Evolutionary conservation across 92 coral and sea anemone species (phyloP), one percentile per base, ranked within the genome.

Genomic region (Parazoanthus atlanticus): DNA sequence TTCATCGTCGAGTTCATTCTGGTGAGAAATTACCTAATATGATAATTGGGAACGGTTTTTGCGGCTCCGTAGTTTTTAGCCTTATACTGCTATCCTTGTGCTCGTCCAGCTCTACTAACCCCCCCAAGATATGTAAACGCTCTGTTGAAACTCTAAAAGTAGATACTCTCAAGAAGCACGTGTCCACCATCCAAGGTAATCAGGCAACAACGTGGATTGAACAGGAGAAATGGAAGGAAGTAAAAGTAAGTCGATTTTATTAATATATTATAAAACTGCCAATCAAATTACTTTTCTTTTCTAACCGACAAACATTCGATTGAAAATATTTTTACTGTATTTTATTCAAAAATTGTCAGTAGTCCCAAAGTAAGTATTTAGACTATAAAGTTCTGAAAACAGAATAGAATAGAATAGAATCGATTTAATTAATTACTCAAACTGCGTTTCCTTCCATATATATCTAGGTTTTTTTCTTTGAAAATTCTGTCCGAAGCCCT

Each of bases 171-270:
- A 76, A 76, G 80, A 76, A 76, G 26, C 80, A 76, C 80, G 80
- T 76, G 80, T 1, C 80, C 80, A 76, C 80, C 19, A 76, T 9
- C 80, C 80, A 76, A 76, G 80, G 80, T 76, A 54, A 36, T 23
- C 80, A 36, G 52, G 80, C 80, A 76, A 76, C 80, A 23, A 38
- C 80, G 46, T 76, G 80, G 80, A 76, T 76, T 76, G 80, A 76
- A 10, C 56, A 76, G 80, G 56, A 76, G 56, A 76, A 76, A 76
- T 76, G 80, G 80, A 76, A 76, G n/a, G 54, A 38, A 76, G 56
- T 76, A 54, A 76, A 76, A 76, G 80, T 76, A 38, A 76, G 80
- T 74, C 78, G 78, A 74, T 30, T 74, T 74, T 67, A 74, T 74
- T 38, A 74, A 30, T 15, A 26, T 74, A 8, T 30, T 74, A 30